Conservation (phyloP, 2,888 invertebrate species). For the Anticlea derivata region DNA sequence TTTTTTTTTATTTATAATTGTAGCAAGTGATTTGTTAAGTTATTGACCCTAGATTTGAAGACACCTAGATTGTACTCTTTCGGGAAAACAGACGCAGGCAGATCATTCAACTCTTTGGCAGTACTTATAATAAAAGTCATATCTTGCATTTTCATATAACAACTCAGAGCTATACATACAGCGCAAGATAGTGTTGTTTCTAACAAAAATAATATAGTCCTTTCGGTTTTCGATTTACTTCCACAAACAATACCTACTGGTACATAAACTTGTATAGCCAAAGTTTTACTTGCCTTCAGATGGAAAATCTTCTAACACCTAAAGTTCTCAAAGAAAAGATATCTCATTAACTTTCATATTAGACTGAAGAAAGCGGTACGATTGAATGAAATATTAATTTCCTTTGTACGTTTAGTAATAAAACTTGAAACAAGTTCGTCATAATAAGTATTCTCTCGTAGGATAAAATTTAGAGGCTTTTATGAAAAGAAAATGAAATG, state of each 20-base stretch:
- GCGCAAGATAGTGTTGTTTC: too few relatives aligned
- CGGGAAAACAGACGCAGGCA: too few relatives aligned
- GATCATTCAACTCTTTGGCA: too few relatives aligned
- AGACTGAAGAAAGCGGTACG: slow-evolving; percentile 14
- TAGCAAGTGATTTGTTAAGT: too few relatives aligned
- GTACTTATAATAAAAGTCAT: too few relatives aligned
- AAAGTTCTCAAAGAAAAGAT: slow-evolving; percentile 6
- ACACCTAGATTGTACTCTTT: too few relatives aligned
- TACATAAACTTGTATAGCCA: too few relatives aligned
- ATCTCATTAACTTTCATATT: slow-evolving; percentile 1
- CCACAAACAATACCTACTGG: neutral
- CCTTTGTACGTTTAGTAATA: slow-evolving; percentile 19
- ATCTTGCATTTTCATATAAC: too few relatives aligned
- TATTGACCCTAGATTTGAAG: too few relatives aligned
- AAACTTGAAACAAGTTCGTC: slow-evolving; percentile 12
- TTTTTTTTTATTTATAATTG: too few relatives aligned
- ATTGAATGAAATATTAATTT: slow-evolving; percentile 23
- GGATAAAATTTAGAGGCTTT: slow-evolving; percentile 11
- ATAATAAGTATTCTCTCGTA: slow-evolving; percentile 11
- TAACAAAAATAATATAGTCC: neutral
- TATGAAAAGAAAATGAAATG: slow-evolving; percentile 9
- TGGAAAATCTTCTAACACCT: slow-evolving; percentile 5
- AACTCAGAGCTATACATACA: too few relatives aligned
- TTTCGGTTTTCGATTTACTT: neutral
- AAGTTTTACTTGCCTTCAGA: neutral